Conservation (phyloP, 1,140 invertebrate species). For the Aplysia californica region DNA sequence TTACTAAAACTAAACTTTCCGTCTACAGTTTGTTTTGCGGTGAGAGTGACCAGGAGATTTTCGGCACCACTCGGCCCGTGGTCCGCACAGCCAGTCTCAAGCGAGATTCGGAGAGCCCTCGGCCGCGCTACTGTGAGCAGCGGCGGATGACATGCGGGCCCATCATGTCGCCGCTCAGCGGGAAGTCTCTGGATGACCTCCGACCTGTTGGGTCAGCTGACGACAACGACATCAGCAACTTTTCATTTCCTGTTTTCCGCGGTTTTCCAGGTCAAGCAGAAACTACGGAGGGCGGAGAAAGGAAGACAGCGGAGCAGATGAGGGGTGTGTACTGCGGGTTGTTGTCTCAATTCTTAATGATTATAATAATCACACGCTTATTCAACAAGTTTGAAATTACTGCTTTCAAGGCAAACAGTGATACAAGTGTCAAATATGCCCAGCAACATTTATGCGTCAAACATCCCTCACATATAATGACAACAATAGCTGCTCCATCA, state of each 20-base stretch:
- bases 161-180: background rate
- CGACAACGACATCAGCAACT: no score
- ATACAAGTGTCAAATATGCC: background rate
- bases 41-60: background rate
- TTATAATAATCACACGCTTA: background rate
- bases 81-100: background rate
- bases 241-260: background rate
- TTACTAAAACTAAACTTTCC: no score
- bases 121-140: background rate
- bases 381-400: no score
- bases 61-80: background rate
- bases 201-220: background rate
- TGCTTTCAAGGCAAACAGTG: background rate
- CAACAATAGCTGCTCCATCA: no score
- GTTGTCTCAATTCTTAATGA: background rate
- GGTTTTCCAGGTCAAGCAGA: background rate
- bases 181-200: background rate
- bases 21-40: constrained; percentile 19
- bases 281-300: background rate
- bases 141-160: background rate
- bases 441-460: no score
- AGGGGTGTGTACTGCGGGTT: background rate
- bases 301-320: background rate
- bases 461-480: no score
- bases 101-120: background rate